These are phyloP conservation scores for Ennomos erosarius DNA, from an alignment of 2,888 invertebrate species.

Conservation along the genomic window DNA sequence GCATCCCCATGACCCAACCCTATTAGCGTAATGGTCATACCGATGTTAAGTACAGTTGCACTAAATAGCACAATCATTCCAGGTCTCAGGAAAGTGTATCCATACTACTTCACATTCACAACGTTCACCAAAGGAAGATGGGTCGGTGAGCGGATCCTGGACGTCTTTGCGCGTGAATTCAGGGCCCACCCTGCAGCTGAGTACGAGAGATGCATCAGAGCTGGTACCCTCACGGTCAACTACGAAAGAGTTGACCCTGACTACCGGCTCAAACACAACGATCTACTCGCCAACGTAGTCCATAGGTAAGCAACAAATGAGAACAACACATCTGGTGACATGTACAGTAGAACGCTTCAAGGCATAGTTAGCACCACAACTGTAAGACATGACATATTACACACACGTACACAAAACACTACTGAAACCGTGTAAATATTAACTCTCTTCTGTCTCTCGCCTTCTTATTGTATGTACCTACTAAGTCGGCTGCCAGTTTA, in stretches of 20 bases:
- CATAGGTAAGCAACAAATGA: slow-evolving; percentile 89
- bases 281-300: slow-evolving; percentile 95
- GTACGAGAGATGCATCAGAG: slow-evolving; percentile 95
- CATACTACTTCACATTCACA: slow-evolving; percentile 98
- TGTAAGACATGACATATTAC: slow-evolving; percentile 35
- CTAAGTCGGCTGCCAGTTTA: slow-evolving; percentile 31
- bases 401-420: slow-evolving; percentile 45
- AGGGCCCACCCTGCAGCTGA: slow-evolving; percentile 97
- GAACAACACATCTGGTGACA: slow-evolving; percentile 11
- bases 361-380: slow-evolving; percentile 48
- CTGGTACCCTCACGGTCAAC: slow-evolving; percentile 96
- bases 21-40: too few species aligned
- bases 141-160: slow-evolving; percentile 96
- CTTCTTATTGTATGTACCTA: slow-evolving; percentile 52
- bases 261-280: slow-evolving; percentile 96
- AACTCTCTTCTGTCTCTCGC: slow-evolving; percentile 54
- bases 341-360: slow-evolving; percentile 45
- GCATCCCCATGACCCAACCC: too few species aligned
- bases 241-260: slow-evolving; percentile 96
- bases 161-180: slow-evolving; percentile 97
- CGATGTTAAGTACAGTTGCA: background rate
- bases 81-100: slow-evolving; percentile 98
- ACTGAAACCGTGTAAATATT: slow-evolving; percentile 50
- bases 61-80: slow-evolving; percentile 44
- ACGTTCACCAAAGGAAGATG: slow-evolving; percentile 98